phyloP scores from a whole-genome alignment of 1,140 invertebrate genomes.

The Arion vulgaris region DNA sequence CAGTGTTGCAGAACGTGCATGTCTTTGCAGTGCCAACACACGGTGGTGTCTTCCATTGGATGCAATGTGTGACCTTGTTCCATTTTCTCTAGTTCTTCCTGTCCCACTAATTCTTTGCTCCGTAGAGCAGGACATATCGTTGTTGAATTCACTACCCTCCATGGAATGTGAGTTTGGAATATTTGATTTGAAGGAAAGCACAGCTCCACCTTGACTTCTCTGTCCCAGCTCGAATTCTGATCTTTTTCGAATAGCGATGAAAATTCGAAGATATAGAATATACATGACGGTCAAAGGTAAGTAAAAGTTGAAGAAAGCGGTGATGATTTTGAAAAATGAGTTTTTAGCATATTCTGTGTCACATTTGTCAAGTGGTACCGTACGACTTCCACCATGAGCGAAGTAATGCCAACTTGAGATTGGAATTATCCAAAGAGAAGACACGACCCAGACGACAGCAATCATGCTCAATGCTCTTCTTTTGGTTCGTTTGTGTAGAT shows the following conservation, averaged over 20 bases:
- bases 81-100: neutral
- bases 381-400: conserved; percentile 62
- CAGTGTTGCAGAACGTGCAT: neutral
- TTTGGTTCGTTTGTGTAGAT: conserved; percentile 77
- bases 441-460: conserved; percentile 75
- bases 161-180: conserved; percentile 51
- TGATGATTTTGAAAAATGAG: conserved; percentile 74
- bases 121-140: neutral
- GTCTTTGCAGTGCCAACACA: neutral
- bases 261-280: conserved; percentile 75
- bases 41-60: neutral
- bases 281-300: conserved; percentile 76
- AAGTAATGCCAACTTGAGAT: conserved; percentile 75
- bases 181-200: conserved; percentile 38
- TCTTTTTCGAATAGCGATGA: conserved; percentile 74
- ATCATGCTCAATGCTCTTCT: conserved; percentile 75
- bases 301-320: conserved; percentile 77
- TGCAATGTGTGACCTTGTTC: neutral
- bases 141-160: conserved; percentile 33
- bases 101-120: neutral
- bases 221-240: conserved; percentile 72
- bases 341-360: conserved; percentile 77
- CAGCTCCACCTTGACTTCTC: conserved; percentile 43
- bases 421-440: conserved; percentile 74
- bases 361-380: conserved; percentile 70